Conservation (phyloP, 2,797 vertebrate genomes). For the Botia almorhae region DNA sequence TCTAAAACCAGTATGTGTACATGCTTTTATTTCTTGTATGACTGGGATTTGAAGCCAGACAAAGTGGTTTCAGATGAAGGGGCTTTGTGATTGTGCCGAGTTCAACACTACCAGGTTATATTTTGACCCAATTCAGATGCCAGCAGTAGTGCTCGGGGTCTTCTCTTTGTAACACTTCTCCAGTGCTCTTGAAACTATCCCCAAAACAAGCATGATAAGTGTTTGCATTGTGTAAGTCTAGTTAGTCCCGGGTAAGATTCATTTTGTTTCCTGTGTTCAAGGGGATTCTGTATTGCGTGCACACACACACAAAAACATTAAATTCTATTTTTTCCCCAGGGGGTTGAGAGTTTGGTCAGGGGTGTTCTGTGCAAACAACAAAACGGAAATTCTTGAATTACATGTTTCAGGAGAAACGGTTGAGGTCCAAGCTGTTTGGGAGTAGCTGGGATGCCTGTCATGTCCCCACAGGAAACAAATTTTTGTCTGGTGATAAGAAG, state of each 20-base stretch:
- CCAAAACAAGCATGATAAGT: slow-evolving; percentile 92
- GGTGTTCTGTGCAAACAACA: slow-evolving; percentile 12
- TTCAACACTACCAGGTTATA: slow-evolving; percentile 61
- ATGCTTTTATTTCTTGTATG: not conserved
- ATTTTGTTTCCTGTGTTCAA: slow-evolving; percentile 95
- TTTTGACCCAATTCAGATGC: slow-evolving; percentile 72
- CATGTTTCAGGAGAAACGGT: slow-evolving; percentile 16
- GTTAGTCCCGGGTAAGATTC: slow-evolving; percentile 89
- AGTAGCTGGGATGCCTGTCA: slow-evolving; percentile 43
- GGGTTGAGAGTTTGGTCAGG: slow-evolving; percentile 38
- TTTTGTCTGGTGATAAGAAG: slow-evolving; percentile 75
- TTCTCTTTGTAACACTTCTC: slow-evolving; percentile 84
- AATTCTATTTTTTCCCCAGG: slow-evolving; percentile 41
- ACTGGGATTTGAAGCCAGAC: slow-evolving; percentile 4
- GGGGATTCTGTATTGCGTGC: slow-evolving; percentile 60
- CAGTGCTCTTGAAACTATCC: slow-evolving; percentile 81
- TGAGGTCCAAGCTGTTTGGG: slow-evolving; percentile 12
- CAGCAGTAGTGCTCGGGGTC: slow-evolving; percentile 92
- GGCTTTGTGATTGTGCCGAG: slow-evolving; percentile 6
- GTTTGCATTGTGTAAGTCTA: slow-evolving; percentile 90
- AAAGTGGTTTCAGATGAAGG: slow-evolving; percentile 12
- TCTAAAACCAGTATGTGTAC: not conserved
- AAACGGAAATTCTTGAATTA: slow-evolving; percentile 48
- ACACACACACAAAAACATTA: not conserved
- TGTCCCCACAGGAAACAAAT: slow-evolving; percentile 85